Base-by-base conservation (phyloP, 2,888 invertebrate genomes). In the Coelinius sp. region DNA sequence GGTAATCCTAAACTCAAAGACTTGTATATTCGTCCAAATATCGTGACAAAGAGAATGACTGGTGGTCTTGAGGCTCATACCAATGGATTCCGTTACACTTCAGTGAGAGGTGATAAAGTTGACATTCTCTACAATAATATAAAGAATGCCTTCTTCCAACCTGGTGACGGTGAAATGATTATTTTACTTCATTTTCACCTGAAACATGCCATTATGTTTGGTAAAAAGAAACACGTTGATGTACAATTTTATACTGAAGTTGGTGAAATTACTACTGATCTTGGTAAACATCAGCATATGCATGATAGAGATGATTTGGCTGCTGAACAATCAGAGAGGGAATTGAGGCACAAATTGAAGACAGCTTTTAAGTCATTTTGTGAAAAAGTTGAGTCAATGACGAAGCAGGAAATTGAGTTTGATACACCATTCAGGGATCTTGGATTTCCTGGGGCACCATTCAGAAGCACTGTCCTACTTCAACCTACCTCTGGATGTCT, bases 161-260 rank as follows among this genome's bases (percentile, higher is more conserved):
- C 98, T 0, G 99, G 99, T 85, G 99, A 99, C 86, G 96, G 97
- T 75, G 99, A 99, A 90, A 99, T 99, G 98, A 99, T 99, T 72
- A 99, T 99, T 85, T 90, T 99, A 25, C 90, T 99, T 73, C 99
- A 99, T 91, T 99, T 99, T 89, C 98, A 99, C 90, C 91, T 99
- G 74, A 98, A 97, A 91, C 97, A 99, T 87, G 98, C 99, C 27
- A 99, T 99, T 76, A 95, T 99, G 96, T 99, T 99, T 90, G 99
- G 99, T 80, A 98, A 98, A 90, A 99, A 99, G 91, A 99, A 99
- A 85, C 99, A 99, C 82, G 93, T 96, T 0, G 99, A 99, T 89
- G 98, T 99, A 4, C 99, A 99, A 88, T 99, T 99, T 89, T 99
- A 99, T 88, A 99, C 99, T 0, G 99, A 99, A 89, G 99, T 99